These are phyloP conservation scores for Chrysomela aeneicollis DNA, from an alignment of 2,888 invertebrate genomes.

Conservation along the genomic window DNA sequence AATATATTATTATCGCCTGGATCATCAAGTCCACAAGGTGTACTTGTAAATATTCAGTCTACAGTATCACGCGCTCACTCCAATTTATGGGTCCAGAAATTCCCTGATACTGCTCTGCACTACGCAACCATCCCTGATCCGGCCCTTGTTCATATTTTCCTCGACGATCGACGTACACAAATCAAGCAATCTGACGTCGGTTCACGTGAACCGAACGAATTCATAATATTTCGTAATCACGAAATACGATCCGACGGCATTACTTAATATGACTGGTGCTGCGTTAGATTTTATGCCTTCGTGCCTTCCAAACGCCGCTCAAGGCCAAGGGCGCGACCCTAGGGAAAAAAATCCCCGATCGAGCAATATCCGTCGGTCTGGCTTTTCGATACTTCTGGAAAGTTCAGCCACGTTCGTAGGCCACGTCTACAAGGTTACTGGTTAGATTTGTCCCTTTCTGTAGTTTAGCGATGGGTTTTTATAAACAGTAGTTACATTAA, in stretches of 20 bases:
- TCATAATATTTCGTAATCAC: conserved; percentile 30
- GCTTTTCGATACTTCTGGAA: too few relatives aligned
- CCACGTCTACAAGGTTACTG: too few relatives aligned
- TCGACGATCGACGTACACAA: conserved; percentile 23
- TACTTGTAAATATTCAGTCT: too few relatives aligned
- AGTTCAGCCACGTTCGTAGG: too few relatives aligned
- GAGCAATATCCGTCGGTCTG: too few relatives aligned
- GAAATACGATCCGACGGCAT: conserved; percentile 26
- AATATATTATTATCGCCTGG: too few relatives aligned
- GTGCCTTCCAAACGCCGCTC: background rate
- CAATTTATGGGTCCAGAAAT: too few relatives aligned
- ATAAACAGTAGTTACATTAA: too few relatives aligned
- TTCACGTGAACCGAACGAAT: conserved; percentile 29
- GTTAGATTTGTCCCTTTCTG: too few relatives aligned
- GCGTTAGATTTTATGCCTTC: conserved; percentile 24
- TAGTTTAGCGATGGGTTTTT: too few relatives aligned
- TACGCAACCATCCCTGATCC: background rate
- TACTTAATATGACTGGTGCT: conserved; percentile 26
- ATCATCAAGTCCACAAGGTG: too few relatives aligned
- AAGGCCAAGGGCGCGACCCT: background rate
- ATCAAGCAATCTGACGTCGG: conserved; percentile 25
- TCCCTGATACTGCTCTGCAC: background rate
- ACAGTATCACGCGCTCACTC: too few relatives aligned
- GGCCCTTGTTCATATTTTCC: conserved; percentile 11
- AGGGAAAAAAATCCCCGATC: background rate